Base-by-base conservation (phyloP, 2,888 invertebrate species). In the Chalcosyrphus nemorum region DNA sequence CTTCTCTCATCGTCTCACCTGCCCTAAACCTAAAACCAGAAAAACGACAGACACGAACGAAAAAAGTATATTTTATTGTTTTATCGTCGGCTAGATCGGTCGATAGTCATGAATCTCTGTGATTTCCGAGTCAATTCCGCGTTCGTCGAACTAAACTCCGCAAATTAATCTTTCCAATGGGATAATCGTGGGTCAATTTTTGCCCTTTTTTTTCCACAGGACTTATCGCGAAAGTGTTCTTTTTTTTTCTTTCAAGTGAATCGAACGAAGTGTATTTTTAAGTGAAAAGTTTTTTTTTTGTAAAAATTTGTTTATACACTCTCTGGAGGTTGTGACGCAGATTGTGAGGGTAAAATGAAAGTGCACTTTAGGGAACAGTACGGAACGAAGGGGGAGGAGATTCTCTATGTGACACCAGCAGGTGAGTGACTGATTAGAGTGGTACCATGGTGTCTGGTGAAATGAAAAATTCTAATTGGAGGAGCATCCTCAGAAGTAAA, bases 291-390 rank as follows among this genome's bases (percentile, higher is more conserved):
- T 59, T 27, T 6, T 13, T 59, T 29, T 2, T n/a, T 43, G 32
- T 56, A n/a, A n/a, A 17, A 24, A 71, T 71, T 72, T 57, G 43
- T 38, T 70, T 71, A 52, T 72, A 63, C 47, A 57, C 17, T 47
- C 56, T 50, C 17, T 43, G 27, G 41, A 68, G 82, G 82, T 82
- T 82, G 82, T 82, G 78, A 82, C 47, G 61, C 63, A 38, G 45
- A 52, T 71, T 29, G 61, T 68, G 56, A 68, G 59, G 47, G 50
- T 57, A 63, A 68, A 29, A 92, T 92, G 92, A 91, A 90, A 88
- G 90, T 92, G 82, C 92, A 91, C 87, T 92, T 92, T 87, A 90
- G 91, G 13, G 92, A 92, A 68, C 91, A 92, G 76, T 92, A 92
- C 84, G 92, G 92, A 29, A 90, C 89, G 45, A 91, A 90, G 86